Conservation (phyloP, 2,113 vertebrate species). For the Montifringilla adamsi region DNA sequence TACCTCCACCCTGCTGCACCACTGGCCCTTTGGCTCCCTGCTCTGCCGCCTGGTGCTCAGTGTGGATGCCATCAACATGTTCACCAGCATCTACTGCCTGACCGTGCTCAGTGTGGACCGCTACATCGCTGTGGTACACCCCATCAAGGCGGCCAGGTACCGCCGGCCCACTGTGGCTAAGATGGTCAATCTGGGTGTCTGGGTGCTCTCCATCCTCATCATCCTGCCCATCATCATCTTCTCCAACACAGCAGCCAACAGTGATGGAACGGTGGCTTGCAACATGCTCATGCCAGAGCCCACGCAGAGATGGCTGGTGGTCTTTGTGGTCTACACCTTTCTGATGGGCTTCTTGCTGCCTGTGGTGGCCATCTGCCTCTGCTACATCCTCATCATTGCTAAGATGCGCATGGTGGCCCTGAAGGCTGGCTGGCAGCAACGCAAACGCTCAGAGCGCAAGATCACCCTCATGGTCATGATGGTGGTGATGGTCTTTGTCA, state of each 20-base stretch:
- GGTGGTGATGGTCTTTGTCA: conserved; percentile 89
- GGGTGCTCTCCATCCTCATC: conserved; percentile 86
- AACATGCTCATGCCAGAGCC: conserved; percentile 91
- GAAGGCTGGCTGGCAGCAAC: conserved; percentile 91
- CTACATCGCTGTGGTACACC: conserved; percentile 89
- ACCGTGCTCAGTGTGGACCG: conserved; percentile 89
- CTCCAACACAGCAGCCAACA: conserved; percentile 83
- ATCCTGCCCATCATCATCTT: conserved; percentile 89
- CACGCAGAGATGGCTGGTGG: conserved; percentile 83
- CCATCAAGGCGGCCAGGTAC: conserved; percentile 88
- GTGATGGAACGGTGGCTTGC: conserved; percentile 87
- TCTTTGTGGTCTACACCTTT: conserved; percentile 88
- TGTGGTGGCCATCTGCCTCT: conserved; percentile 88
- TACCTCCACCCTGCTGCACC: conserved; percentile 85
- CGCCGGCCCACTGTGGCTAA: conserved; percentile 87
- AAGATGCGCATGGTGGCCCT: conserved; percentile 89
- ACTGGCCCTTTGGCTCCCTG: conserved; percentile 89
- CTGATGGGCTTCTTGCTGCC: conserved; percentile 90
- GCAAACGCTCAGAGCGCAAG: conserved; percentile 87
- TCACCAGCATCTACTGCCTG: conserved; percentile 91
- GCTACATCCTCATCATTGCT: conserved; percentile 88
- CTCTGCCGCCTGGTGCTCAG: conserved; percentile 89
- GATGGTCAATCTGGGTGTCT: conserved; percentile 85
- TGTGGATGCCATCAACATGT: conserved; percentile 93
- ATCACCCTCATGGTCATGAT: conserved; percentile 92